Evolutionary conservation across 2,797 vertebrate genomes (phyloP).

Genomic region (Enteromius anoplus): DNA sequence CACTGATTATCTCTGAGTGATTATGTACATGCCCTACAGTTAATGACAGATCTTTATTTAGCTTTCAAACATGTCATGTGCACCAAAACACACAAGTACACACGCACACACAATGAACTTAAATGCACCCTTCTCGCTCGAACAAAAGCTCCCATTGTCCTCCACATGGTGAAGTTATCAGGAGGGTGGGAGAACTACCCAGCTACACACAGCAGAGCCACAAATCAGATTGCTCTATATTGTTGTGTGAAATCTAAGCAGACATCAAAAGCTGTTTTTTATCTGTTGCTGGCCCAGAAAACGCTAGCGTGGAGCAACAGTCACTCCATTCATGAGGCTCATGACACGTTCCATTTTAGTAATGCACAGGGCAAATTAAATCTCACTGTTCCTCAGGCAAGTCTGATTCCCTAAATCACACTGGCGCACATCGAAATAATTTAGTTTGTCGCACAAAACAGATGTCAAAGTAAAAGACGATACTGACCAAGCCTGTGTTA

Average conservation of each 20-base stretch:
- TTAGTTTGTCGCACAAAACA: neutral
- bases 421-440: neutral
- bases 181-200: conserved; percentile 66
- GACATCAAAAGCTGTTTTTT: conserved; percentile 74
- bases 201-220: conserved; percentile 68
- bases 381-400: conserved; percentile 68
- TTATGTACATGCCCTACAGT: conserved; percentile 48
- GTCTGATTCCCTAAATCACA: conserved; percentile 17
- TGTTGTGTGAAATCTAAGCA: conserved; percentile 82
- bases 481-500: neutral
- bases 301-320: conserved; percentile 64
- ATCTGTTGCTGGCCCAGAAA: conserved; percentile 44
- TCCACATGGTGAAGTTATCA: conserved; percentile 73
- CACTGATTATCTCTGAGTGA: conserved; percentile 38
- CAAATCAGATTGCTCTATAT: conserved; percentile 75
- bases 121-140: conserved; percentile 59
- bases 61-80: conserved; percentile 45
- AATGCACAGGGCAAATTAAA: conserved; percentile 64
- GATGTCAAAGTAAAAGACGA: conserved; percentile 29
- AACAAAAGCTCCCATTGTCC: conserved; percentile 77
- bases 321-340: conserved; percentile 70
- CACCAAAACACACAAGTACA: conserved; percentile 36
- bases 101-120: conserved; percentile 53
- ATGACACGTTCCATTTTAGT: conserved; percentile 64
- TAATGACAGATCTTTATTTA: conserved; percentile 57